A percentile compares a stretch with the other conserved stretches of the same genome.
phyloP scores from a whole-genome alignment of 2,888 invertebrate species.

The Pollenia amentaria region DNA sequence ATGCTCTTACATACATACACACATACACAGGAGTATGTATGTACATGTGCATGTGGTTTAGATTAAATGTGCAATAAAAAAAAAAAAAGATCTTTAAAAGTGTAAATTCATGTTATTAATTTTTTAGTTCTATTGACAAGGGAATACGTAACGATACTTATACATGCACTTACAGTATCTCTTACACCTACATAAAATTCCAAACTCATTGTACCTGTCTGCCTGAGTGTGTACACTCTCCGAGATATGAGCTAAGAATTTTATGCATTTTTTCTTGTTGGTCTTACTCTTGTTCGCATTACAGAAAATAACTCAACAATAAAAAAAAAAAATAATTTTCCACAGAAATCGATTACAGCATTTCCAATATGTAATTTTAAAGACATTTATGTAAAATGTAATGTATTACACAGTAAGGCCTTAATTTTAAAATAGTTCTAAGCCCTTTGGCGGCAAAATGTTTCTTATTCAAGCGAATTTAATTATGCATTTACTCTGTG shows the following conservation, averaged over 20 bases:
- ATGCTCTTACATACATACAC: neutral
- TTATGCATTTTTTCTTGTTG: slow-evolving; percentile 9
- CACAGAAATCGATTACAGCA: slow-evolving; percentile 18
- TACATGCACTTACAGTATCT: neutral
- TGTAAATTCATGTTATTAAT: slow-evolving; percentile 37
- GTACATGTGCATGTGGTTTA: neutral
- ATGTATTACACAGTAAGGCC: too few species aligned
- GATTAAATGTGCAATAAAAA: neutral
- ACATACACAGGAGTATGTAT: too few species aligned
- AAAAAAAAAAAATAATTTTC: slow-evolving; percentile 9
- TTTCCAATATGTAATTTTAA: neutral
- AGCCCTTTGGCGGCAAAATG: too few species aligned
- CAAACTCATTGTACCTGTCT: slow-evolving; percentile 3
- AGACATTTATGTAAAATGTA: too few species aligned
- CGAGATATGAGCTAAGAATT: neutral
- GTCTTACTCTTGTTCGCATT: slow-evolving; percentile 25
- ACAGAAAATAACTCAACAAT: slow-evolving; percentile 31
- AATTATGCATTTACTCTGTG: too few species aligned
- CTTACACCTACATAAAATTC: neutral
- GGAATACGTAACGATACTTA: slow-evolving; percentile 7
- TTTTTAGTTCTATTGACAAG: slow-evolving; percentile 22
- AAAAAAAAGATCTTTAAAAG: slow-evolving; percentile 26
- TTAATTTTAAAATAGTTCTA: too few species aligned
- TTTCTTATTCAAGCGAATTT: too few species aligned
- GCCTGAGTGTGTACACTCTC: neutral